phyloP scores from a whole-genome alignment of 2,888 invertebrate species.

The Ochlodes sylvanus region DNA sequence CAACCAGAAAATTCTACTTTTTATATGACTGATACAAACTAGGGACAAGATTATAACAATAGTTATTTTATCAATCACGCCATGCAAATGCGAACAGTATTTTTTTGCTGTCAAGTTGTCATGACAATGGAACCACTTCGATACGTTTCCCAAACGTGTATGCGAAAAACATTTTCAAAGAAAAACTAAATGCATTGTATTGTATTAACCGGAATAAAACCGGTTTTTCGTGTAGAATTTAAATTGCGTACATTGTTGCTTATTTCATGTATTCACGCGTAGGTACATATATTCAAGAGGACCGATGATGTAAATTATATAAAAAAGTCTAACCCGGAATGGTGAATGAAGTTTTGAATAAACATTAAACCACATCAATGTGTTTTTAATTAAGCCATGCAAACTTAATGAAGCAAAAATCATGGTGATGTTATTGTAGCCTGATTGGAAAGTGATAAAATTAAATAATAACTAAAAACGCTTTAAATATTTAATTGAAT shows the following conservation, averaged over 20 bases:
- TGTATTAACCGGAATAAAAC: constrained; percentile 2
- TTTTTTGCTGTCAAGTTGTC: constrained; percentile 1
- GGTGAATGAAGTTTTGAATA: background rate
- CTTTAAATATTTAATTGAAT: no score
- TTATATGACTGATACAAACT: background rate
- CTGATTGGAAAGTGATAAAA: no score
- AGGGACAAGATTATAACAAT: background rate
- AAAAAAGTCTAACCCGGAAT: background rate
- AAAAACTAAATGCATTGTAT: constrained; percentile 9
- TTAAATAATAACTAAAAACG: no score
- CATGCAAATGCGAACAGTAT: background rate
- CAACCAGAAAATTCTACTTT: constrained; percentile 8
- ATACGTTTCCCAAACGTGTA: constrained; percentile 1
- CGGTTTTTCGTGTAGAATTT: constrained; percentile 3
- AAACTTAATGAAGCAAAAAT: no score
- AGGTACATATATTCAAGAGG: background rate
- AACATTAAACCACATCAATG: background rate
- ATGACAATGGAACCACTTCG: constrained; percentile 5
- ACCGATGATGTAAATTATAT: background rate
- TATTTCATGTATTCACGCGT: background rate
- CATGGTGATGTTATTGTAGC: no score
- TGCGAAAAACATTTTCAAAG: constrained; percentile 5
- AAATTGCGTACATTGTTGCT: background rate
- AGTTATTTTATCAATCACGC: constrained; percentile 5
- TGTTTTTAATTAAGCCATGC: background rate